Evolutionary conservation across 2,888 invertebrate genomes (phyloP), one percentile per base, ranked within the genome.

Genomic region (Sacculina carcini): DNA sequence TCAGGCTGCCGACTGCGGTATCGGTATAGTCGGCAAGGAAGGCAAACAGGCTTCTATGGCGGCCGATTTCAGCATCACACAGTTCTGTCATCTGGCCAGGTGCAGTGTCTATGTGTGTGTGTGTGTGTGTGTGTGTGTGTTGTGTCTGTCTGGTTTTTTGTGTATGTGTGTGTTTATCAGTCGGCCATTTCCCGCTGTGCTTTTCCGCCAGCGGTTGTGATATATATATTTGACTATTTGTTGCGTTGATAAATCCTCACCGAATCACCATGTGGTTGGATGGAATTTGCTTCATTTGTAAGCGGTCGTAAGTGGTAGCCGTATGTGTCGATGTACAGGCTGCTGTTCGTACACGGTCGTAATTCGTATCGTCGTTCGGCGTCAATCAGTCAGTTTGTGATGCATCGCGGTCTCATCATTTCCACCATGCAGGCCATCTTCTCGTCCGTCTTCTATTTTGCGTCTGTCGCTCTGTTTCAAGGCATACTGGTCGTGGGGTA

Each of bases 381-480:
- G n/a, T 83, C 92, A 4, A 73, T 99, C 19, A 85, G 87, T 58
- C 92, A 98, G 66, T 98, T 98, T 68, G 94, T 99, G 52, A 96
- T 99, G 63, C 98, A 98, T 66, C 75, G 94, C 51, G 98, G 98
- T 39, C 74, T 98, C 54, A 92, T 99, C 60, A 96, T 99, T 55
- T 92, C 96, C 47, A 90, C 90, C 14, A 90, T 99, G 83, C 81
- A 86, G 71, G 98, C 96, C 2, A 85, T 99, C 38, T 99, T 99
- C 69, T 94, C 92, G 2, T 90, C 94, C 26, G 92, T 98, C 32
- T 99, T 99, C 70, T 98, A 96, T 70, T 80, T 98, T 65, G 90
- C 94, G 21, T 92, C 94, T 1, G 89, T 99, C 36, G 83, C 92
- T 7, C 73, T 99, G 23, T 99, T 98, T 68, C 98, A 94, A 66